Evolutionary conservation across 2,888 invertebrate genomes (phyloP), one percentile per base, ranked within the genome.

Genomic region (Seira musarum): DNA sequence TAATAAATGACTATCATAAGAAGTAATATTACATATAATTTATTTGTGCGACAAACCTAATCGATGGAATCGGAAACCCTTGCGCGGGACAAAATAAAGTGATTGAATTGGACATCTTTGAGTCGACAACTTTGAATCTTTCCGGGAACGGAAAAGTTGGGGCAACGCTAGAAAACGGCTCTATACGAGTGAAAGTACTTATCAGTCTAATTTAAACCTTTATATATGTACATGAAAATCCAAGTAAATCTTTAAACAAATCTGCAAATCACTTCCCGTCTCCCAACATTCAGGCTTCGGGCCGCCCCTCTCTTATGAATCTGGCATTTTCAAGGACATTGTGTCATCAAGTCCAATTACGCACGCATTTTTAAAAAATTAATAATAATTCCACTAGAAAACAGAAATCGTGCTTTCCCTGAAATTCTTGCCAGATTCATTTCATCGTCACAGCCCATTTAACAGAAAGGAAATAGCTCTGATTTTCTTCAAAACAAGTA

Each of bases 221-320:
- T 30, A 5, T 30, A 30, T 70, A 61, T 63, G n/a, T 61, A 15
- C 24, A 40, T n/a, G 22, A 22, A 64, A 22, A 25, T 3, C 6
- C 22, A 25, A 22, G 22, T 22, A 3, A 61, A 5, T 61, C n/a
- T 69, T 35, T 15, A 79, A 68, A 49, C 22, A 68, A 67, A 73
- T 78, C 79, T 79, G 79, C 82, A 86, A 85, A 86, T 86, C 86
- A 85, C 86, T 85, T 86, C 86, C 86, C 86, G 86, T 85, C 86
- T 86, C 86, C 86, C 85, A 85, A 86, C 86, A 86, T 86, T 86
- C 85, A 85, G 86, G 85, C 85, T 86, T 86, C 86, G 86, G 86
- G 86, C 86, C 86, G 86, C 86, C 84, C 86, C 86, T 82, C 80
- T 84, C 78, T 66, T 70, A 80, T 83, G 85, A 85, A 84, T 79